These are phyloP conservation scores for Cyprinodon brontotheroides DNA, from an alignment of 2,113 vertebrate species.

Conservation along the genomic window DNA sequence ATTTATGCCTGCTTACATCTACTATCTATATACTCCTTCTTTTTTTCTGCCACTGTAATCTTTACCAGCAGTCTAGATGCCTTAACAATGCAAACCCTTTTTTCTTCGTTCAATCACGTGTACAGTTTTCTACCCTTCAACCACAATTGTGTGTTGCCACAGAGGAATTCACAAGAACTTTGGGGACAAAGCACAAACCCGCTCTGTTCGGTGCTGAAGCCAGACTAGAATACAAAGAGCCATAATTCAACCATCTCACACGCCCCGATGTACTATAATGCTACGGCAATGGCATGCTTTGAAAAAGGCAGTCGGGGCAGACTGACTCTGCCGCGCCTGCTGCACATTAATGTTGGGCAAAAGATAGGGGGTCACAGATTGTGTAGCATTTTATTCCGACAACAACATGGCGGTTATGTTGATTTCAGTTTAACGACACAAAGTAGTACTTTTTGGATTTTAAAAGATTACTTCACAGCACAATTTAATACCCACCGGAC, in stretches of 20 bases:
- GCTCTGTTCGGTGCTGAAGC: conserved; percentile 78
- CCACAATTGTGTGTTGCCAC: conserved; percentile 91
- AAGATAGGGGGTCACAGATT: conserved; percentile 41
- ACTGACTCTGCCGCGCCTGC: conserved; percentile 55
- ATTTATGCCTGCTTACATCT: conserved; percentile 89
- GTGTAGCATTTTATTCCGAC: conserved; percentile 49
- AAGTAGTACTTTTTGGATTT: conserved; percentile 55
- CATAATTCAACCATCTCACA: conserved; percentile 74
- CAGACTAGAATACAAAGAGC: conserved; percentile 78
- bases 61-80: conserved; percentile 99
- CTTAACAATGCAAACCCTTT: conserved; percentile 99
- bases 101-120: conserved; percentile 89
- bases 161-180: conserved; percentile 86
- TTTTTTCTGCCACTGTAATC: conserved; percentile 92
- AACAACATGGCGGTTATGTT: conserved; percentile 43
- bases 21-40: conserved; percentile 83
- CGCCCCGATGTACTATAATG: conserved; percentile 59
- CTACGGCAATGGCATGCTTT: conserved; percentile 64
- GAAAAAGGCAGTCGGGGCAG: conserved; percentile 52
- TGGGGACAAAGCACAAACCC: conserved; percentile 96
- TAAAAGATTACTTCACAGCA: conserved; percentile 58
- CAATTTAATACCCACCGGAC: conserved; percentile 54
- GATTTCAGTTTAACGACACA: conserved; percentile 32
- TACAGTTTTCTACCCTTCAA: conserved; percentile 90
- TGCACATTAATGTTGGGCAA: conserved; percentile 53